Evolutionary conservation across 2,888 invertebrate genomes (phyloP).

Genomic region (Drosophila anceps): DNA sequence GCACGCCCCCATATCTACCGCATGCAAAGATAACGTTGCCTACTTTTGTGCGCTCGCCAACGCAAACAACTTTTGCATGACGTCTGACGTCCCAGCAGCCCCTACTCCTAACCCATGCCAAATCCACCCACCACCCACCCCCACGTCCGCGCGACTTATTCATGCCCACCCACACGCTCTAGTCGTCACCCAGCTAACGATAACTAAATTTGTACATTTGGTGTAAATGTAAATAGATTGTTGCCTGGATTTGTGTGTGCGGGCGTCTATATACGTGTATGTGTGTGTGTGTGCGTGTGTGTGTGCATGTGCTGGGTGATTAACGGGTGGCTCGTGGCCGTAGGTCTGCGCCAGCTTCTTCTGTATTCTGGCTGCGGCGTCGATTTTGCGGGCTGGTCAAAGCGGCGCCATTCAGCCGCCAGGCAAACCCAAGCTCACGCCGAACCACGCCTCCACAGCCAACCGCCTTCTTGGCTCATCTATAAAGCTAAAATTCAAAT

Average conservation of each 20-base stretch:
- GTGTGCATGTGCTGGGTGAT: conserved; percentile 56
- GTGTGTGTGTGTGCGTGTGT: conserved; percentile 62
- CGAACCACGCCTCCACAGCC: neutral
- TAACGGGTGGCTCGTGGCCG: conserved; percentile 62
- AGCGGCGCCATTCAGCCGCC: conserved; percentile 72
- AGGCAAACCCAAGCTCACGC: conserved; percentile 48
- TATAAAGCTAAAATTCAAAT: conserved; percentile 61
- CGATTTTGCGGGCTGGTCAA: conserved; percentile 68
- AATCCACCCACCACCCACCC: neutral
- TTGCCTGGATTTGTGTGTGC: conserved; percentile 72
- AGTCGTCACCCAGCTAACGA: conserved; percentile 54
- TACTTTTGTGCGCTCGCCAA: conserved; percentile 76
- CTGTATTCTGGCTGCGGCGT: conserved; percentile 57
- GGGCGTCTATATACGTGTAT: conserved; percentile 68
- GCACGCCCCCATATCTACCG: conserved; percentile 17
- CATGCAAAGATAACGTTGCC: conserved; percentile 74
- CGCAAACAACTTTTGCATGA: conserved; percentile 77
- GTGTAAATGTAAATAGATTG: conserved; percentile 84
- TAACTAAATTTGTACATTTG: conserved; percentile 81
- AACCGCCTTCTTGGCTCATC: conserved; percentile 15
- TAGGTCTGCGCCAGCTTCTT: conserved; percentile 35
- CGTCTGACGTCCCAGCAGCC: conserved; percentile 59
- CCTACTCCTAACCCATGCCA: neutral
- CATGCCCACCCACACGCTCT: neutral
- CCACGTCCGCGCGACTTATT: neutral